phyloP scores from a whole-genome alignment of 2,888 invertebrate species.

The Celastrina argiolus region DNA sequence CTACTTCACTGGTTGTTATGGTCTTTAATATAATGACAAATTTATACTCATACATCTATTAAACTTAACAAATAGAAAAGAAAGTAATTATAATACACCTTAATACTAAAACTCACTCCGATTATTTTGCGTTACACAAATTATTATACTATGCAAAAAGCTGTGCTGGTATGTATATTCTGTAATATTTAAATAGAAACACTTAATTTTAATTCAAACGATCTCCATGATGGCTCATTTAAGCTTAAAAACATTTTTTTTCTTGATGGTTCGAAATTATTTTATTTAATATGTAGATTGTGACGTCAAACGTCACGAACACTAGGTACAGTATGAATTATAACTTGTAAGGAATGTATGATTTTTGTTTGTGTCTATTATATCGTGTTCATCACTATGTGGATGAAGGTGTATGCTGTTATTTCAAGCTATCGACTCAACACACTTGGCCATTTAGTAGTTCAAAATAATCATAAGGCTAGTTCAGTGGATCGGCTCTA shows the following conservation, averaged over 20 bases:
- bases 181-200: neutral
- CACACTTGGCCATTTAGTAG: too few relatives aligned
- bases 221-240: neutral
- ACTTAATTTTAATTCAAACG: neutral
- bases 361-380: neutral
- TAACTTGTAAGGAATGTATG: neutral
- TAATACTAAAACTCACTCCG: slow-evolving; percentile 3
- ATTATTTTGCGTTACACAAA: neutral
- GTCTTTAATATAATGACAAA: neutral
- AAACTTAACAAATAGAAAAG: neutral
- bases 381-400: too few relatives aligned
- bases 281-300: neutral
- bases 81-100: neutral
- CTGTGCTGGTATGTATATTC: neutral
- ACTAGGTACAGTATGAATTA: neutral
- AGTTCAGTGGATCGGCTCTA: too few relatives aligned
- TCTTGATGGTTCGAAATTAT: neutral
- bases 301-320: neutral
- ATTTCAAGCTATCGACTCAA: too few relatives aligned
- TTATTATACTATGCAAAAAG: neutral
- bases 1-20: neutral
- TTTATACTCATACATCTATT: neutral
- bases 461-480: too few relatives aligned
- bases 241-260: neutral
- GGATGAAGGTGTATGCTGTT: too few relatives aligned